Conservation (phyloP, 2,797 vertebrate genomes). For the Scarus forsteni region DNA sequence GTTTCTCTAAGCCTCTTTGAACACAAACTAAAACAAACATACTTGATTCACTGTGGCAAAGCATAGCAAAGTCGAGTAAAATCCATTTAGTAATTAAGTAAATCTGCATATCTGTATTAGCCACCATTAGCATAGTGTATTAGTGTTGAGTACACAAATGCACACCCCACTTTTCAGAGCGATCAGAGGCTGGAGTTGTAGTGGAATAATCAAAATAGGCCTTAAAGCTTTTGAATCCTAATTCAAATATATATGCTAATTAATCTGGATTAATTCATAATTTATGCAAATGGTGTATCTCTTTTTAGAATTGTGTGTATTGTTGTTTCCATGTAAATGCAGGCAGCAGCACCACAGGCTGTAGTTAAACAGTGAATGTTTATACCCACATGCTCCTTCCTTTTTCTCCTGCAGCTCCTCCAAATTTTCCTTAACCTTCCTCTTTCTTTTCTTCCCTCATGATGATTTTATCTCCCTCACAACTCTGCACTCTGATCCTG, state of each 20-base stretch:
- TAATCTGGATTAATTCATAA: slow-evolving; percentile 83
- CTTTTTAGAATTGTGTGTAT: slow-evolving; percentile 63
- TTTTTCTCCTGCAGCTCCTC: slow-evolving; percentile 16
- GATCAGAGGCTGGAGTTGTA: slow-evolving; percentile 76
- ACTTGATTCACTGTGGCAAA: slow-evolving; percentile 74
- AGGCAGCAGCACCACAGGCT: slow-evolving; percentile 27
- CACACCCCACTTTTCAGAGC: slow-evolving; percentile 69
- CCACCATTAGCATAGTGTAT: slow-evolving; percentile 82
- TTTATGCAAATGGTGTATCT: slow-evolving; percentile 79
- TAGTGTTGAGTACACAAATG: slow-evolving; percentile 78
- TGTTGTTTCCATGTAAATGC: slow-evolving; percentile 55
- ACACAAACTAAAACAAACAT: slow-evolving; percentile 80
- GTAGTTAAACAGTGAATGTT: slow-evolving; percentile 28
- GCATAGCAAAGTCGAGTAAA: slow-evolving; percentile 70
- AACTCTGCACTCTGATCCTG: slow-evolving; percentile 76
- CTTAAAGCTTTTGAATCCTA: slow-evolving; percentile 84
- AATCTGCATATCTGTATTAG: slow-evolving; percentile 87
- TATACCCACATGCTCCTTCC: slow-evolving; percentile 30
- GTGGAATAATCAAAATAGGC: slow-evolving; percentile 83
- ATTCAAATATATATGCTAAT: slow-evolving; percentile 88
- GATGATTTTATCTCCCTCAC: slow-evolving; percentile 71
- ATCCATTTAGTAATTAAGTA: slow-evolving; percentile 82
- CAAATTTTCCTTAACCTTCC: slow-evolving; percentile 43
- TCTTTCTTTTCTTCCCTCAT: slow-evolving; percentile 39
- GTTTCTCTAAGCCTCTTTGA: slow-evolving; percentile 75